Evolutionary conservation across 2,113 vertebrate species (phyloP), one percentile per base, ranked within the genome.

Genomic region (Falco punctatus): DNA sequence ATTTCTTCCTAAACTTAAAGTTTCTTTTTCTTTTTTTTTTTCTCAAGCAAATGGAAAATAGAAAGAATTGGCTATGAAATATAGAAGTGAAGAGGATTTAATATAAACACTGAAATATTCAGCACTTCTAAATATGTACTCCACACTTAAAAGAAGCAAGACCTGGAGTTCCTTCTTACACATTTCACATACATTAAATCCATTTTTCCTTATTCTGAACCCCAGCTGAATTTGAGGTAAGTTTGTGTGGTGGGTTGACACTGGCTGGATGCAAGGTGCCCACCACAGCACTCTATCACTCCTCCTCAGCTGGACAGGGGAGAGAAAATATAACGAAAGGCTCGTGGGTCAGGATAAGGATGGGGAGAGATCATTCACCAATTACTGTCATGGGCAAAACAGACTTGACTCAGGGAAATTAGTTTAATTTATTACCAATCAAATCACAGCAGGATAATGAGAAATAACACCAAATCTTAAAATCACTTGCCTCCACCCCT

Each of bases 1-100:
- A 95, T 97, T 96, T 97, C 94, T 97, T 96, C 92, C 70, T 84
- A 96, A 97, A 97, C 35, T 28, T 86, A 59, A 95, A 96, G 90
- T 77, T 97, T 70, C 61, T 64, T 70, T 51, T 70, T 28, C 46
- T 66, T 71, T 14, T 72, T 87, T 72, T 87, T 73, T 85, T 67
- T 70, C 13, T 23, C 48, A 0, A 93, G 51, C 28, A 85, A 90
- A 90, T 65, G 44, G 59, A 74, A 92, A 77, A 79, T 51, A 84
- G 59, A 78, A 81, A 79, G 77, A 82, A 87, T 66, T 86, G 46
- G 51, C 92, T 94, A 55, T 58, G 54, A 88, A 91, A 86, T 83
- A 93, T 9, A 94, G 74, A 91, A 93, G 64, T 46, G 65, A 83
- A 81, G 78, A 96, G 33, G 72, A 84, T 97, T 91, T 95, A 92